Conservation (phyloP, 2,888 invertebrate genomes). For the Drosophila subsilvestris region DNA sequence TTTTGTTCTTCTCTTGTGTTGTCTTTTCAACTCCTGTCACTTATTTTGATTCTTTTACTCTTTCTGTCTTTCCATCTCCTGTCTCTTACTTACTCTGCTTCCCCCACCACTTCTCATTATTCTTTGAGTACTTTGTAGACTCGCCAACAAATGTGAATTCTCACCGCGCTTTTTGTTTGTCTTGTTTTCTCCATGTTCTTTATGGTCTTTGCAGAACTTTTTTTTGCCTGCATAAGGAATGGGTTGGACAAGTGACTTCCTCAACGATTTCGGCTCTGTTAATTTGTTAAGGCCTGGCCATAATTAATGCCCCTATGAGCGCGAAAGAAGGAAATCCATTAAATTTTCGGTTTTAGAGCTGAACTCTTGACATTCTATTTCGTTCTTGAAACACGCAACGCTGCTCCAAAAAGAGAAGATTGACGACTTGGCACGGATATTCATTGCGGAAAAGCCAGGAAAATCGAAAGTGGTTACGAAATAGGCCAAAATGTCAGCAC, state of each 20-base stretch:
- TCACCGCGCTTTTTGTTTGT: constrained; percentile 47
- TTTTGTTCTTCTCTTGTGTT: constrained; percentile 4
- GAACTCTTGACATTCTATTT: constrained; percentile 59
- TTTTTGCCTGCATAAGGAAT: constrained; percentile 10
- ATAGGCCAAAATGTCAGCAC: constrained; percentile 27
- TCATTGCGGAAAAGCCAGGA: constrained; percentile 42
- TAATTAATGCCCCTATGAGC: constrained; percentile 13
- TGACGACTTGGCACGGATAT: constrained; percentile 52
- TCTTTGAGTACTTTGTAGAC: constrained; percentile 20
- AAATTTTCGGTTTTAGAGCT: constrained; percentile 7
- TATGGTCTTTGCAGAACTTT: constrained; percentile 28
- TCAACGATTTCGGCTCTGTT: constrained; percentile 31
- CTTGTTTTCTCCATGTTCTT: constrained; percentile 27
- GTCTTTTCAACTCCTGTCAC: constrained; percentile 21
- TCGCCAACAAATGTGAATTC: constrained; percentile 53
- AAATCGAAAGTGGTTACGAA: constrained; percentile 49
- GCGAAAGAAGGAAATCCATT: constrained; percentile 45
- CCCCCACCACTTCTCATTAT: not conserved
- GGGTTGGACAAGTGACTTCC: not conserved
- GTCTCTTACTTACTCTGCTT: not conserved
- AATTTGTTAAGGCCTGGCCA: constrained; percentile 49
- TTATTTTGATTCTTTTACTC: constrained; percentile 29
- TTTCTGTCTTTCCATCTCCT: constrained; percentile 15
- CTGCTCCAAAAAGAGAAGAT: constrained; percentile 16
- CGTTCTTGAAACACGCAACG: constrained; percentile 29